These are phyloP conservation scores for Fragum sueziense DNA, from an alignment of 2,888 invertebrate genomes.

Conservation along the genomic window DNA sequence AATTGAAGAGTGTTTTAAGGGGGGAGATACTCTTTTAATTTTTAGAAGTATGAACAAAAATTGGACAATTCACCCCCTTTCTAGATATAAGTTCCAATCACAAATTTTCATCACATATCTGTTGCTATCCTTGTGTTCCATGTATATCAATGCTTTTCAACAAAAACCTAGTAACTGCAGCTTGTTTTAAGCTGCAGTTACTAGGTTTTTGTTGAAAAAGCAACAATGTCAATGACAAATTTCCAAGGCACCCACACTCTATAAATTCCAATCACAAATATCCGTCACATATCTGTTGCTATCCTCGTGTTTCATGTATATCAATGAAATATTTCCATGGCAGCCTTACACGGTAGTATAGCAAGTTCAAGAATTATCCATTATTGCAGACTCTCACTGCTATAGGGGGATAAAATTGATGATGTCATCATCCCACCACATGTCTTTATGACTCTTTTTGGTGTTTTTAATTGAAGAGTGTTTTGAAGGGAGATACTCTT, in stretches of 20 bases:
- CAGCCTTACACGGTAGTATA: background rate
- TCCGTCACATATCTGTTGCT: background rate
- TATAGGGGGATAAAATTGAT: background rate
- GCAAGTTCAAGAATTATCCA: background rate
- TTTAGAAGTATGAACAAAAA: too few relatives aligned
- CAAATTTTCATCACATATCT: too few relatives aligned
- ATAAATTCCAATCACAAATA: background rate
- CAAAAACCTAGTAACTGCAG: too few relatives aligned
- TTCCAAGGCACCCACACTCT: background rate
- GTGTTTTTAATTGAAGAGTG: background rate
- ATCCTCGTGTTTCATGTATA: background rate
- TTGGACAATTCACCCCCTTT: too few relatives aligned
- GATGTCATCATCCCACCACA: background rate
- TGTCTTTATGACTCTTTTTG: conserved; percentile 5
- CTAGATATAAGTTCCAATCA: too few relatives aligned
- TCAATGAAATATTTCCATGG: background rate
- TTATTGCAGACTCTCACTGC: background rate
- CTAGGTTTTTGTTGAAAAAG: too few relatives aligned
- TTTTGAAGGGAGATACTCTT: background rate
- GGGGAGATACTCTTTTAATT: too few relatives aligned
- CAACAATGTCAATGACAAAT: too few relatives aligned
- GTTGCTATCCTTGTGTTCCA: too few relatives aligned
- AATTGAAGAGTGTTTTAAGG: too few relatives aligned
- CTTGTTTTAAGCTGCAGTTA: too few relatives aligned
- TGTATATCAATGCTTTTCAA: too few relatives aligned